Base-by-base conservation (phyloP, 2,113 vertebrate genomes). In the Hippocampus zosterae region DNA sequence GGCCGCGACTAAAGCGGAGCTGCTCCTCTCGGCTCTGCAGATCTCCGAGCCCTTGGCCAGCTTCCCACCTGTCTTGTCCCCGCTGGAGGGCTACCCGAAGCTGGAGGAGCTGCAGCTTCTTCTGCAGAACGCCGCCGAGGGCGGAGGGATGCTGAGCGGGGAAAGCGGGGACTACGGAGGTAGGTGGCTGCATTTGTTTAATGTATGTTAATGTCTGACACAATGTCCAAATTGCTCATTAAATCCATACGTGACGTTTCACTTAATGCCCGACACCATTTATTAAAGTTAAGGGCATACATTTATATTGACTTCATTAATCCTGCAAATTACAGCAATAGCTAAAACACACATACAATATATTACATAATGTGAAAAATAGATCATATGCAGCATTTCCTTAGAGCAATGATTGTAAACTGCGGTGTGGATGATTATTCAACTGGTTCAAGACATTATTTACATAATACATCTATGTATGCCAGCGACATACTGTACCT, bases 31-130 rank as follows among this genome's bases (percentile, higher is more conserved):
- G 76, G 88, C 94, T 67, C 92, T 96, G 91, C 95, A 95, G 91
- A 92, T 96, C 79, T 92, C 94, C 2, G 96, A 98, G 37, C 93
- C 93, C 0, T 92, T 96, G 78, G 85, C 68, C 57, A 76, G 93
- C 78, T 92, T 96, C 77, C 93, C 92, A 12, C 50, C 66, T 6
- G 77, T 79, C 42, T 94, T 93, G 69, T 95, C 96, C 50, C 95
- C 95, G 75, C 92, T 97, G 93, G 96, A 98, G 89, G 93, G 94
- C 72, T 96, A 94, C 68, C 92, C 95, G 44, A 95, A 95, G 72
- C 93, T 98, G 88, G 96, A 98, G 80, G 96, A 98, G 88, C 94
- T 97, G 92, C 84, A 79, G 37, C 92, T 96, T 94, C 82, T 98
- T 88, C 92, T 97, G 84, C 91, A 92, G 81, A 91, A 91, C 46